These are phyloP conservation scores for Ceratina australensis DNA, from an alignment of 1,140 invertebrate species.

Conservation along the genomic window DNA sequence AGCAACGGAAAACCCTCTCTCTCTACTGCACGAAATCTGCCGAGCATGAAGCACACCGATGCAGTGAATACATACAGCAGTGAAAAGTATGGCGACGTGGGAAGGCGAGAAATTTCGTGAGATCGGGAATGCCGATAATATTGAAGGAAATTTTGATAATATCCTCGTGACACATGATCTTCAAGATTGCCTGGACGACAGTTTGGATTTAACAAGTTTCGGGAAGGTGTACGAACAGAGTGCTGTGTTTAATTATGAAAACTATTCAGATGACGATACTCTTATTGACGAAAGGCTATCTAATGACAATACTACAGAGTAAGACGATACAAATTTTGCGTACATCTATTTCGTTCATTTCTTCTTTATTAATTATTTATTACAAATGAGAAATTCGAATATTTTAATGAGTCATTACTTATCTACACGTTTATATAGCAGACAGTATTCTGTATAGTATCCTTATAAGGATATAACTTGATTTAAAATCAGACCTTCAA, in stretches of 20 bases:
- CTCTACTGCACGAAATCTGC: too few relatives aligned
- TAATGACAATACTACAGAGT: slow-evolving; percentile 73
- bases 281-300: slow-evolving; percentile 69
- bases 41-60: too few relatives aligned
- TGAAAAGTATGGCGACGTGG: slow-evolving; percentile 78
- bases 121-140: slow-evolving; percentile 64
- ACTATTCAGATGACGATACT: slow-evolving; percentile 72
- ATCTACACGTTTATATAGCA: slow-evolving; percentile 31
- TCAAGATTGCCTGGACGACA: slow-evolving; percentile 81
- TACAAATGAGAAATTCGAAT: not conserved
- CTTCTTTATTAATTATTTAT: not conserved
- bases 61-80: too few relatives aligned
- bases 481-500: slow-evolving; percentile 69
- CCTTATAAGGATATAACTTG: slow-evolving; percentile 74
- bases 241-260: slow-evolving; percentile 71
- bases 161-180: slow-evolving; percentile 80
- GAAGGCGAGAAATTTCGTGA: slow-evolving; percentile 71
- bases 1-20: too few relatives aligned
- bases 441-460: slow-evolving; percentile 42
- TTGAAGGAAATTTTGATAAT: slow-evolving; percentile 72
- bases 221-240: slow-evolving; percentile 79
- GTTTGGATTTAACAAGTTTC: slow-evolving; percentile 80
- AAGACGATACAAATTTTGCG: slow-evolving; percentile 46
- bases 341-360: not conserved
- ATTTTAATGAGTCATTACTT: not conserved